These are phyloP conservation scores for Oreonectes daqikongensis DNA, from an alignment of 2,797 vertebrate genomes.

Conservation along the genomic window DNA sequence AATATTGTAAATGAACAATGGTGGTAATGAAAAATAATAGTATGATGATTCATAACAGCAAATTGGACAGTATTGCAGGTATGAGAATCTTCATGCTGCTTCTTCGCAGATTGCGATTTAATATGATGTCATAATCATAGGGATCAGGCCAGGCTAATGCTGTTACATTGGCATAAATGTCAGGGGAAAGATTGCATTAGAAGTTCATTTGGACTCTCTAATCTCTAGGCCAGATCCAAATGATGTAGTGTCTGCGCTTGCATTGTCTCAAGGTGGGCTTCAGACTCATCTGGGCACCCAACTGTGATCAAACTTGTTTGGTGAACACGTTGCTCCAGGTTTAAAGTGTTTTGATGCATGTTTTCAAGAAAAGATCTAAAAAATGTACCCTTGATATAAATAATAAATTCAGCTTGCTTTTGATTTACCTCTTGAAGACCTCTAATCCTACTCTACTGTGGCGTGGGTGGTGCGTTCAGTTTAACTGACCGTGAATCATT, in stretches of 20 bases:
- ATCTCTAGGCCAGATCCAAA: conserved; percentile 12
- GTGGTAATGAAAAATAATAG: neutral
- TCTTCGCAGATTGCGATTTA: conserved; percentile 26
- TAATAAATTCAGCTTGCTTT: too few species aligned
- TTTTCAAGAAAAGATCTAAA: neutral
- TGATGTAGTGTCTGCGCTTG: conserved; percentile 21
- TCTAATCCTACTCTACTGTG: conserved; percentile 36
- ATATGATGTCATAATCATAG: conserved; percentile 32
- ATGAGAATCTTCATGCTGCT: conserved; percentile 25
- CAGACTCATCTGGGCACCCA: conserved; percentile 4
- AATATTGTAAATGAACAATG: conserved; percentile 4
- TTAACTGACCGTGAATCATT: conserved; percentile 45
- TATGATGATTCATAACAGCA: conserved; percentile 2
- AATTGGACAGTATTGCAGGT: conserved; percentile 13
- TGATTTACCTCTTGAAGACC: conserved; percentile 4
- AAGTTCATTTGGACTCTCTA: conserved; percentile 44
- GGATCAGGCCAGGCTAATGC: conserved; percentile 34
- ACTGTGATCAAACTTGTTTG: conserved; percentile 13
- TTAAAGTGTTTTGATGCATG: neutral
- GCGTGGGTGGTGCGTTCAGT: conserved; percentile 28
- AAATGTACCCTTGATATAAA: neutral
- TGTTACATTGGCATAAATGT: conserved; percentile 46
- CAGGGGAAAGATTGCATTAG: conserved; percentile 42
- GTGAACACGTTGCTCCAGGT: neutral
- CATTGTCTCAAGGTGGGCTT: conserved; percentile 20